Conservation (phyloP, 1,140 invertebrate species). For the Bombyx mandarina region DNA sequence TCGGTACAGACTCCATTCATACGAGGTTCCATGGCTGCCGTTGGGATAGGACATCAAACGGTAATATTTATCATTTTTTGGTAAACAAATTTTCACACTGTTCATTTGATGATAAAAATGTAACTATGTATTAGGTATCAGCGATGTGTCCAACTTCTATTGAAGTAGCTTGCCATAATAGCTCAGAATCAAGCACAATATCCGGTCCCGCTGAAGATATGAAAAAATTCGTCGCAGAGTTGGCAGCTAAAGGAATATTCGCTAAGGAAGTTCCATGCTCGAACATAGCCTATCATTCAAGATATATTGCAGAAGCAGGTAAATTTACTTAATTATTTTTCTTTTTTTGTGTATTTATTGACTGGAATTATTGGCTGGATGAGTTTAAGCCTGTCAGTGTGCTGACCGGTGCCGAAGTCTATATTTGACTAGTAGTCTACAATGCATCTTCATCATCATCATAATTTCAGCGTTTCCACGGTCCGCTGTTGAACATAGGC, state of each 20-base stretch:
- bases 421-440: neutral
- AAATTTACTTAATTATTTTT: neutral
- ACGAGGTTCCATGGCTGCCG: constrained; percentile 19
- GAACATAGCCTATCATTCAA: constrained; percentile 82
- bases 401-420: neutral
- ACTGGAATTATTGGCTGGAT: neutral
- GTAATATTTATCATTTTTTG: constrained; percentile 27
- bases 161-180: constrained; percentile 83
- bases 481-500: too few species aligned
- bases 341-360: neutral
- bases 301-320: constrained; percentile 74
- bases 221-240: constrained; percentile 72
- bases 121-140: constrained; percentile 41
- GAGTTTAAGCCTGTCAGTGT: too few species aligned
- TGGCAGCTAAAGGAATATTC: constrained; percentile 79
- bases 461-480: too few species aligned
- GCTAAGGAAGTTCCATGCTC: constrained; percentile 78
- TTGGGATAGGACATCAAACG: constrained; percentile 69
- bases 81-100: neutral
- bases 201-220: constrained; percentile 79
- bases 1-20: constrained; percentile 21
- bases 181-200: constrained; percentile 80
- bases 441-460: neutral
- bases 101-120: neutral
- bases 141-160: constrained; percentile 72